Evolutionary conservation across 2,113 vertebrate genomes (phyloP).

Genomic region (Nothobranchius furzeri): DNA sequence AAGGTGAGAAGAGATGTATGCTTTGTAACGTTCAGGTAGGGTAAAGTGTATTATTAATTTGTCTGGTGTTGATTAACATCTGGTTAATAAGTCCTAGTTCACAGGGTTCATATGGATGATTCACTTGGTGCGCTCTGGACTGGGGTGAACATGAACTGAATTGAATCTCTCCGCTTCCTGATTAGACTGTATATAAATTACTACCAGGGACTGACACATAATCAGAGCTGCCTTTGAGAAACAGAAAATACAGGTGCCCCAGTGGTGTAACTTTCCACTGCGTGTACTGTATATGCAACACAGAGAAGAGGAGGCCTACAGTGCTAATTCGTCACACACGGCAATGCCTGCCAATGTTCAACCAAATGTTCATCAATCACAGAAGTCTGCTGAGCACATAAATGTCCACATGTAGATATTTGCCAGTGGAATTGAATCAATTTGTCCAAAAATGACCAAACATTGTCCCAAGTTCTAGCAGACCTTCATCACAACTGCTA

Average conservation of each 20-base stretch:
- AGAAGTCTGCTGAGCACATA: background rate
- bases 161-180: constrained; percentile 40
- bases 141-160: constrained; percentile 2
- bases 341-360: constrained; percentile 36
- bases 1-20: background rate
- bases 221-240: constrained; percentile 9
- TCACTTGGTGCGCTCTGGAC: constrained; percentile 19
- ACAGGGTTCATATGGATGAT: constrained; percentile 27
- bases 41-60: background rate
- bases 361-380: constrained; percentile 46
- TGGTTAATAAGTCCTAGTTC: constrained; percentile 38
- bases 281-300: constrained; percentile 4
- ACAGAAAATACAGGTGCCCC: constrained; percentile 46
- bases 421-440: constrained; percentile 27
- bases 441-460: constrained; percentile 6
- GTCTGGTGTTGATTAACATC: constrained; percentile 28
- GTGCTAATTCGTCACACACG: constrained; percentile 43
- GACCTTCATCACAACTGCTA: background rate
- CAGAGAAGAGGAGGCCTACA: constrained; percentile 13
- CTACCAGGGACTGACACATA: constrained; percentile 28
- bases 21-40: background rate
- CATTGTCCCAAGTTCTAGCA: too few species aligned
- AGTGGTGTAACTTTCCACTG: constrained; percentile 28
- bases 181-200: constrained; percentile 40
- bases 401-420: background rate